Base-by-base conservation (phyloP, 2,797 vertebrate species). In the Tarsius wallacei region DNA sequence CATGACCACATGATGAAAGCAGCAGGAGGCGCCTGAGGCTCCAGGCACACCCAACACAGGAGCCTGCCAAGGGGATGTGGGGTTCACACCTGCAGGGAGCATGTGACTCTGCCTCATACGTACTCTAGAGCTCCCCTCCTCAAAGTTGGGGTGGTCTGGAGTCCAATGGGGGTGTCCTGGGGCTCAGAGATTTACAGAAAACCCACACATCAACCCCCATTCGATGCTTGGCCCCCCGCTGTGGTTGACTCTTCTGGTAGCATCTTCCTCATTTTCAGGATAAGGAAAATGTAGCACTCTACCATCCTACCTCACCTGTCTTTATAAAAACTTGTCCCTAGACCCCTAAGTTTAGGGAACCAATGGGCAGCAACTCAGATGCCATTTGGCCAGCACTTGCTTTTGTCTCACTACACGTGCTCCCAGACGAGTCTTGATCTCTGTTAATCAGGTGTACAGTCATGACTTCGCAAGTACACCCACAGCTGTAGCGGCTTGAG, bases 41-140 rank as follows among this genome's bases (percentile, higher is more conserved):
- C 73, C 26, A 11, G 68, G 26, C 21, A 42, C 21, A 7, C 64
- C 64, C 3, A 31, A 33, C n/a, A 16, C 33, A 7, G 10, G 33
- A 0, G 11, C 24, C 49, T 55, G 74, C 49, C 1, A 1, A 13
- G 31, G 51, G 51, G 16, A 68, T 1, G 0, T 9, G 17, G 16
- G n/a, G n/a, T 66, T n/a, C 66, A 68, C 9, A 0, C 49, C 7
- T 14, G 17, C 53, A 47, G 64, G 28, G 2, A 17, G 31, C 36
- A 6, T 14, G 14, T 1, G 7, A 15, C 26, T 42, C n/a, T 14
- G 47, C 19, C 17, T 42, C 74, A 3, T 17, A 21, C 42, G 33
- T 11, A 33, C 68, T 42, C 68, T 22, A 36, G 70, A 36, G 12
- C 28, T 11, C 16, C 47, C 49, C 4, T 76, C 47, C 49, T 9